Conservation (phyloP, 2,113 vertebrate species). For the Calcarius ornatus region DNA sequence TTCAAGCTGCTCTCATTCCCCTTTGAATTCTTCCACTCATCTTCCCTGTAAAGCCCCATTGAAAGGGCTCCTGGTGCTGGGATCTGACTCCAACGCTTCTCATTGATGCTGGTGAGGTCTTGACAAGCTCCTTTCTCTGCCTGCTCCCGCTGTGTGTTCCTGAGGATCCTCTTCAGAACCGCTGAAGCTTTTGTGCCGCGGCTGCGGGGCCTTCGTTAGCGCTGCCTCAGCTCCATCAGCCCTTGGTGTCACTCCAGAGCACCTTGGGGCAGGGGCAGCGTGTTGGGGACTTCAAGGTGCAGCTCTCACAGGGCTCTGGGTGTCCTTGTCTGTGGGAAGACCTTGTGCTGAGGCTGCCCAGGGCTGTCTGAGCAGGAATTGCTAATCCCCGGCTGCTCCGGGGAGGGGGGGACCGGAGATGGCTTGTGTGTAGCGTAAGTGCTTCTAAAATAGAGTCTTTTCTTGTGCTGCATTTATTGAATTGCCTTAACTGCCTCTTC, state of each 20-base stretch:
- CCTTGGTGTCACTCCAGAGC: rapidly evolving
- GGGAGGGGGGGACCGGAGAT: neutral
- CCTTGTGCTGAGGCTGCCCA: neutral
- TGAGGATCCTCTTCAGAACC: conserved; percentile 19
- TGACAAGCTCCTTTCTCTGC: conserved; percentile 46
- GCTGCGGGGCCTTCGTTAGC: neutral
- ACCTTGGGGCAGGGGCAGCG: neutral
- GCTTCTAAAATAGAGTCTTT: conserved; percentile 26
- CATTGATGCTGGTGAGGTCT: conserved; percentile 18
- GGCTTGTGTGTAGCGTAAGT: neutral
- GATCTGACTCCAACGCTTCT: neutral
- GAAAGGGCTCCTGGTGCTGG: neutral
- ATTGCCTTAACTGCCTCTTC: neutral
- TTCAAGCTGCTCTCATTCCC: neutral
- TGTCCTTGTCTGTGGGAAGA: neutral
- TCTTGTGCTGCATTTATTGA: neutral
- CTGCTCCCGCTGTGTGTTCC: neutral
- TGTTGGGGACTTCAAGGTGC: neutral
- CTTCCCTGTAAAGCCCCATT: neutral
- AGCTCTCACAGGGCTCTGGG: neutral
- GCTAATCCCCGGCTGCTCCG: neutral
- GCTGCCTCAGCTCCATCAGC: neutral
- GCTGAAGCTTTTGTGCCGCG: neutral
- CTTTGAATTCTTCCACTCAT: conserved; percentile 41
- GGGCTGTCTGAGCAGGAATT: neutral